phyloP scores from a whole-genome alignment of 2,888 invertebrate genomes.

The Melinaea marsaeus region DNA sequence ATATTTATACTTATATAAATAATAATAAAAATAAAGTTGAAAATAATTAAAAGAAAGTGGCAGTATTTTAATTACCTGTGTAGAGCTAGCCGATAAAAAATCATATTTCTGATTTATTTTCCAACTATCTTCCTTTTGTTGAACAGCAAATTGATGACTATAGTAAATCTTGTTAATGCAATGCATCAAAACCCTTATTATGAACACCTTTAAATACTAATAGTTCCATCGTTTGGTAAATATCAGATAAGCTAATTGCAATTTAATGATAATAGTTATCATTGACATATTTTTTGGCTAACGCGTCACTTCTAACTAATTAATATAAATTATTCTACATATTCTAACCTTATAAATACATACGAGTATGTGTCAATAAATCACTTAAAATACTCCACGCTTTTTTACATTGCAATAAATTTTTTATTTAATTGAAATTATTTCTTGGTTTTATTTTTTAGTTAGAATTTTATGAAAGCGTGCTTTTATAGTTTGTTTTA shows the following conservation, averaged over 20 bases:
- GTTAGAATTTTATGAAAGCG: too few relatives aligned
- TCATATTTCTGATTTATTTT: slow-evolving; percentile 4
- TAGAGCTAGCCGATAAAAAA: slow-evolving; percentile 14
- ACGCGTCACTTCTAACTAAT: not conserved
- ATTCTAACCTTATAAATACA: too few relatives aligned
- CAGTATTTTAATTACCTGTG: slow-evolving; percentile 11
- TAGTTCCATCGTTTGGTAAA: not conserved
- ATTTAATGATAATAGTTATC: not conserved
- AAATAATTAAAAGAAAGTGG: too few relatives aligned
- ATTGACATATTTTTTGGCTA: not conserved
- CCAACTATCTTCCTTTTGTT: not conserved
- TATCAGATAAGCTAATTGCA: slow-evolving; percentile 3
- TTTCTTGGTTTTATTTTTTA: too few relatives aligned
- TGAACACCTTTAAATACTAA: slow-evolving; percentile 1
- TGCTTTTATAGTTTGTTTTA: too few relatives aligned
- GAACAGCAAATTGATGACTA: not conserved
- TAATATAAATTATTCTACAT: too few relatives aligned
- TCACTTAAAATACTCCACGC: too few relatives aligned
- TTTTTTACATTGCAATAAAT: too few relatives aligned
- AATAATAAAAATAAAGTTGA: too few relatives aligned
- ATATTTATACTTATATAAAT: not conserved
- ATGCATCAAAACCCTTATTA: not conserved
- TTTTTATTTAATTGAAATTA: too few relatives aligned
- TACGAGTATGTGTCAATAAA: too few relatives aligned
- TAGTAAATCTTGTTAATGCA: not conserved